Conservation (phyloP, 2,888 invertebrate genomes). For the Xiphydria camelus region DNA sequence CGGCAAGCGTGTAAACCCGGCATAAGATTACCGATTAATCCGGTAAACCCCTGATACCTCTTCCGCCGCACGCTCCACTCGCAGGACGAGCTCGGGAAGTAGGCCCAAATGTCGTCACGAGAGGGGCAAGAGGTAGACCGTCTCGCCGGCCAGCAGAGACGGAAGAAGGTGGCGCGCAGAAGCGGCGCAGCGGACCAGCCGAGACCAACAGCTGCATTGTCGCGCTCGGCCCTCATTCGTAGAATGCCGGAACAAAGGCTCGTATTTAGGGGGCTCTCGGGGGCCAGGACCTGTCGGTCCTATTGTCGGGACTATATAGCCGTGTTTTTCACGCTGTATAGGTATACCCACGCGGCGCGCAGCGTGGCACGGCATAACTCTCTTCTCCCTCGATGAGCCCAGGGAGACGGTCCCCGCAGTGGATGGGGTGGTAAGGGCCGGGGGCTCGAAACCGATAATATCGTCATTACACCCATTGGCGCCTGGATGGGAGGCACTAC, state of each 20-base stretch:
- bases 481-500: too few species aligned
- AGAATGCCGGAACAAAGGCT: background rate
- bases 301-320: slow-evolving; percentile 20
- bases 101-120: too few species aligned
- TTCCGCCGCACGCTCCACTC: too few species aligned
- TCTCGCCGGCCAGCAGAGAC: background rate
- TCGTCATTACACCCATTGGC: too few species aligned
- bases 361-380: background rate
- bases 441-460: slow-evolving; percentile 12
- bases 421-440: too few species aligned
- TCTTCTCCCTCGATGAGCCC: background rate
- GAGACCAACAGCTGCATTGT: slow-evolving; percentile 4
- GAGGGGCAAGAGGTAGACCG: too few species aligned
- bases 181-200: too few species aligned
- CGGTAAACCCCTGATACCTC: too few species aligned
- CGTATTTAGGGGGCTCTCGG: slow-evolving; percentile 3
- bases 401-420: slow-evolving; percentile 3
- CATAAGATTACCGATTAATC: too few species aligned
- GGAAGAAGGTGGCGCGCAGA: background rate
- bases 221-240: background rate
- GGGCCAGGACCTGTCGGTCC: slow-evolving; percentile 17
- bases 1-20: too few species aligned
- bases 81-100: too few species aligned
- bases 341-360: background rate
- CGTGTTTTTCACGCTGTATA: slow-evolving; percentile 22